Conservation (phyloP, 2,888 invertebrate species). For the Drosophila emarginata region DNA sequence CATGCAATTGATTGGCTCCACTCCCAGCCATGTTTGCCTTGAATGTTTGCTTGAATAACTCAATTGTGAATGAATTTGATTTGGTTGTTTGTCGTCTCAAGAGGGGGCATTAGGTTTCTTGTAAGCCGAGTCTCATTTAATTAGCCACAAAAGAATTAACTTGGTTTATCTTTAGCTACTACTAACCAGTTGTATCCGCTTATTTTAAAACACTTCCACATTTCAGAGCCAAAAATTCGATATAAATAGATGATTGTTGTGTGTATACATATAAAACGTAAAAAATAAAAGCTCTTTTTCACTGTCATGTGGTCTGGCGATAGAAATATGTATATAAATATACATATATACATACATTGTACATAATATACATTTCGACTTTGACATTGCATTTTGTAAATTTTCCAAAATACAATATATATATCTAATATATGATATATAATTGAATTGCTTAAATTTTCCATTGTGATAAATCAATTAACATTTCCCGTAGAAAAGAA, state of each 20-base stretch:
- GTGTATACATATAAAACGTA: constrained; percentile 29
- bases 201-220: constrained; percentile 37
- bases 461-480: constrained; percentile 17
- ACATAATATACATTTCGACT: constrained; percentile 29
- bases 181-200: constrained; percentile 24
- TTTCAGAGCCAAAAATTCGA: constrained; percentile 36
- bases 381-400: constrained; percentile 27
- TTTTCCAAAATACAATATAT: constrained; percentile 11
- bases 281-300: constrained; percentile 42
- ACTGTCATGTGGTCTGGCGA: constrained; percentile 51
- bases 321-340: not conserved
- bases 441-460: constrained; percentile 16
- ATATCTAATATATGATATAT: not conserved
- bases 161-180: constrained; percentile 20
- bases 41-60: not conserved
- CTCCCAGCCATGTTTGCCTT: not conserved
- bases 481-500: constrained; percentile 1
- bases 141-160: constrained; percentile 12
- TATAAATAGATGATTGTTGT: constrained; percentile 50
- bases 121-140: not conserved
- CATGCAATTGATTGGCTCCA: constrained; percentile 16
- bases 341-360: not conserved
- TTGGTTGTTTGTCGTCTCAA: not conserved
- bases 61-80: not conserved
- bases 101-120: not conserved